phyloP scores from a whole-genome alignment of 2,888 invertebrate species.

The Ophion obscuratus region DNA sequence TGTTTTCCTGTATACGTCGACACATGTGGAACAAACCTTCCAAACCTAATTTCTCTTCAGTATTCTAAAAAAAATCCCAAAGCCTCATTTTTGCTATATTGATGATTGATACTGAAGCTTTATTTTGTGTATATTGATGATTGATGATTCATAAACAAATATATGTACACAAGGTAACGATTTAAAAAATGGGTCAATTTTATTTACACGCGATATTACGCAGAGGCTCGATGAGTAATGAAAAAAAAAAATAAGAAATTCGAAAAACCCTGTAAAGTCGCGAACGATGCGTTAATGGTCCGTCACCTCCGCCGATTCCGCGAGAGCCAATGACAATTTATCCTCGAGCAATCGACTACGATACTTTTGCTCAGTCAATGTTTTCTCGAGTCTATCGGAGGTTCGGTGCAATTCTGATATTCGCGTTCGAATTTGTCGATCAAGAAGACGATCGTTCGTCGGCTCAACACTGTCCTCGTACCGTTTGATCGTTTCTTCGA shows the following conservation, averaged over 20 bases:
- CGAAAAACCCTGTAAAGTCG: not conserved
- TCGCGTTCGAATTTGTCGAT: not conserved
- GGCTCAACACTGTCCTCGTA: not conserved
- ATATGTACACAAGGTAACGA: no score
- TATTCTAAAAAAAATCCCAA: no score
- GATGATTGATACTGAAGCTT: no score
- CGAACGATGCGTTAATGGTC: not conserved
- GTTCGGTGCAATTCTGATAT: conserved; percentile 41
- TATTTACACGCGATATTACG: no score
- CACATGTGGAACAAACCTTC: no score
- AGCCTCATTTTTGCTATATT: no score
- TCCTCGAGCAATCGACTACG: conserved; percentile 85
- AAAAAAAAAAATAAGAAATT: not conserved
- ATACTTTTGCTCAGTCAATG: conserved; percentile 84
- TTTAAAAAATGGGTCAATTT: no score
- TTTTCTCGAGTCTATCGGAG: conserved; percentile 84
- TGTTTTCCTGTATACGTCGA: no score
- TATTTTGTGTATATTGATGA: no score
- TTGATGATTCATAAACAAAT: no score
- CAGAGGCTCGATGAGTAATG: no score
- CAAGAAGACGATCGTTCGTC: conserved; percentile 10
- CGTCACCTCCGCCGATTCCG: conserved; percentile 50
- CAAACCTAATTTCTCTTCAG: no score
- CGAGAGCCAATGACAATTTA: conserved; percentile 84
- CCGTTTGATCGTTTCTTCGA: not conserved